phyloP scores from a whole-genome alignment of 2,113 vertebrate genomes.

The Cyphomyrus plagiostoma region DNA sequence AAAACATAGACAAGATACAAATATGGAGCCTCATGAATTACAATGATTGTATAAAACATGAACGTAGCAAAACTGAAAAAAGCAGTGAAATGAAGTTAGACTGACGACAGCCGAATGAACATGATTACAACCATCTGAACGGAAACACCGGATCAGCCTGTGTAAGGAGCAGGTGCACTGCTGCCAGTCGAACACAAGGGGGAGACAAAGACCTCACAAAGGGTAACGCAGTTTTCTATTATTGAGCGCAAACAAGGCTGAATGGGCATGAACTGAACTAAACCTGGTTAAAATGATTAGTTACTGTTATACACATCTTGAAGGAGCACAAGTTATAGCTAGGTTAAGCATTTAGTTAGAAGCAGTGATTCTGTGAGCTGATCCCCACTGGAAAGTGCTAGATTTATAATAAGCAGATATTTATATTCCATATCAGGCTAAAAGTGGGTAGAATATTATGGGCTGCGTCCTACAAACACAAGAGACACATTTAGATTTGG shows the following conservation, averaged over 20 bases:
- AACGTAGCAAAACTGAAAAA: not conserved
- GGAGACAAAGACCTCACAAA: conserved; percentile 4
- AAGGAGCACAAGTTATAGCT: not conserved
- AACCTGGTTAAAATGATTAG: not conserved
- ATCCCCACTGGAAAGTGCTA: not conserved
- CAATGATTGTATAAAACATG: not conserved
- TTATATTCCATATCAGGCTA: not conserved
- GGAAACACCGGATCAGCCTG: not conserved
- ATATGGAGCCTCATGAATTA: not conserved
- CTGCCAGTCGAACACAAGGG: not conserved
- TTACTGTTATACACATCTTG: not conserved
- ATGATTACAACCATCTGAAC: not conserved
- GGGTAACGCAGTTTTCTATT: not conserved
- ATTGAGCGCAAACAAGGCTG: not conserved
- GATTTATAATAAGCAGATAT: not conserved
- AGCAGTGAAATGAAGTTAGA: not conserved
- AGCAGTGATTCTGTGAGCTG: not conserved
- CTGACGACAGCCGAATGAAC: not conserved
- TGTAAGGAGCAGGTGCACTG: not conserved
- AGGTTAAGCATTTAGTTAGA: not conserved
- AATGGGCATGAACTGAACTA: not conserved
- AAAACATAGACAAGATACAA: conserved; percentile 7
- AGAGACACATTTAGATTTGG: not conserved
- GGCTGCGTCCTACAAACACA: not conserved
- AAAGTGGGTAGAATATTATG: not conserved